These are phyloP conservation scores for Grammomys surdaster DNA, from an alignment of 2,113 vertebrate species.

Conservation along the genomic window DNA sequence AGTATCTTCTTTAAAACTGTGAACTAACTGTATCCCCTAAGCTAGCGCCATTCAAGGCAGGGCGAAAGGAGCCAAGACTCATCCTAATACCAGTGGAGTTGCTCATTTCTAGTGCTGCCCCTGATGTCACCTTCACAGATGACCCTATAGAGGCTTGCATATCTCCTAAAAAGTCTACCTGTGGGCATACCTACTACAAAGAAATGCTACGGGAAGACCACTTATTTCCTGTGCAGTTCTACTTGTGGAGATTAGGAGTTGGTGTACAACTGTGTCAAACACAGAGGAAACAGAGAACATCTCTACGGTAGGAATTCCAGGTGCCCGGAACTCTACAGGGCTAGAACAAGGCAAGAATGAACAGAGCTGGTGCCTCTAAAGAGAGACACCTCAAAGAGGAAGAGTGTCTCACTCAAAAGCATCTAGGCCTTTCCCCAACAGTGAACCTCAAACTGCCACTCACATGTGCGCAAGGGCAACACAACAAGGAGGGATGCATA, in stretches of 20 bases:
- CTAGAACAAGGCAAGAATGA: neutral
- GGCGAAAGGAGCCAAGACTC: neutral
- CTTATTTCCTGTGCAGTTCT: neutral
- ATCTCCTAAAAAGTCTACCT: neutral
- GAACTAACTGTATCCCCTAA: neutral
- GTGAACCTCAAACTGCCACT: neutral
- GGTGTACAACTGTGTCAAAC: rapidly evolving
- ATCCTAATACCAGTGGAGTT: rapidly evolving
- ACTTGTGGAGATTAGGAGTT: neutral
- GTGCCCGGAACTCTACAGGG: neutral
- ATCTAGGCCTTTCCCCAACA: neutral
- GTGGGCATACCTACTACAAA: neutral
- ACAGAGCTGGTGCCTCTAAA: too few relatives aligned
- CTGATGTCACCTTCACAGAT: neutral
- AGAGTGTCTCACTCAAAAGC: neutral
- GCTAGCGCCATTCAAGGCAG: neutral
- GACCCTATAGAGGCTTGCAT: neutral
- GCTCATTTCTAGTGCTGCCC: neutral
- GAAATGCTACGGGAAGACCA: neutral
- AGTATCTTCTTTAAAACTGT: neutral
- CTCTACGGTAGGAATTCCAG: neutral
- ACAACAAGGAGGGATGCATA: neutral
- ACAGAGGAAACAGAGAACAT: neutral
- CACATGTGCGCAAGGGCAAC: rapidly evolving
- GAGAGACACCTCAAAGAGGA: neutral